These are phyloP conservation scores for Chymomyza caudatula DNA, from an alignment of 2,888 invertebrate species.

Conservation along the genomic window DNA sequence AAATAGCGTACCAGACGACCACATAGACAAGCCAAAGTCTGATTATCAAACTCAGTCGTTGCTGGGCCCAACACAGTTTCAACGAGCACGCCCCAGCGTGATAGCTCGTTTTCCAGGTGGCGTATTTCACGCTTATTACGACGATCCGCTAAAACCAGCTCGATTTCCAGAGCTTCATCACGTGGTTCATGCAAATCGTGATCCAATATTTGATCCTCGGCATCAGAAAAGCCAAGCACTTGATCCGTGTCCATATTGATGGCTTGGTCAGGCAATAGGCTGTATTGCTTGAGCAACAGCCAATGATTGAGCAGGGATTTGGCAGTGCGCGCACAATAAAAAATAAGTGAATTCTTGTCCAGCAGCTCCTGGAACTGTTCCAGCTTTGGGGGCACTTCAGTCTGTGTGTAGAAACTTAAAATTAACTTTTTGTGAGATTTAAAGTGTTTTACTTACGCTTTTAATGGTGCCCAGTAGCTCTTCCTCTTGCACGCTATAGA, in stretches of 20 bases:
- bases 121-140: slow-evolving; percentile 91
- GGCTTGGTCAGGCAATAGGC: slow-evolving; percentile 92
- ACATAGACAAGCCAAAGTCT: slow-evolving; percentile 93
- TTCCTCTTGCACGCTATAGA: slow-evolving; percentile 94
- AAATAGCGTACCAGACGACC: slow-evolving; percentile 95
- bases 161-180: slow-evolving; percentile 89
- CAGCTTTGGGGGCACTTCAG: slow-evolving; percentile 82
- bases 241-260: slow-evolving; percentile 83
- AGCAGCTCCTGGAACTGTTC: slow-evolving; percentile 92
- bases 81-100: slow-evolving; percentile 94
- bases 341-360: slow-evolving; percentile 89
- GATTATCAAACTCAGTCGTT: slow-evolving; percentile 93
- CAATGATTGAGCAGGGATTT: slow-evolving; percentile 92
- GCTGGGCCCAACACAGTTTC: slow-evolving; percentile 90
- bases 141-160: slow-evolving; percentile 86
- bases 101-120: slow-evolving; percentile 90
- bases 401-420: slow-evolving; percentile 78
- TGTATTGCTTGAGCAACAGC: slow-evolving; percentile 94
- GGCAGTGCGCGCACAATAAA: slow-evolving; percentile 92
- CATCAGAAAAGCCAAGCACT: slow-evolving; percentile 90
- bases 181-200: slow-evolving; percentile 87
- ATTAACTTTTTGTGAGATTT: background rate
- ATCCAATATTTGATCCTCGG: slow-evolving; percentile 92
- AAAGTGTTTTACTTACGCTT: slow-evolving; percentile 81
- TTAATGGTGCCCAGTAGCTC: slow-evolving; percentile 88